Evolutionary conservation across 2,888 invertebrate species (phyloP).

Genomic region (Eledona agricola): DNA sequence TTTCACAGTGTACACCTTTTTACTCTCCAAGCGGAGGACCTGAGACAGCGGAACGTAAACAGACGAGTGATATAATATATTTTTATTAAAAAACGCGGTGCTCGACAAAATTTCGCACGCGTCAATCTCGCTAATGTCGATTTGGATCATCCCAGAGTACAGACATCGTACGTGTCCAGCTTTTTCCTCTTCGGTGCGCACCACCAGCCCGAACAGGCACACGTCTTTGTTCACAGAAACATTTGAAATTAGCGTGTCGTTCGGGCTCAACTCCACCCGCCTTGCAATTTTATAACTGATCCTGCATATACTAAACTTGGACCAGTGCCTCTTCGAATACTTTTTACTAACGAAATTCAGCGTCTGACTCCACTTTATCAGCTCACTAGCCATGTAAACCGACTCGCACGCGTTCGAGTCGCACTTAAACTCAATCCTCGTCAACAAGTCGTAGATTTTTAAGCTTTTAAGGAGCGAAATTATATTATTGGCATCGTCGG

Average conservation of each 20-base stretch:
- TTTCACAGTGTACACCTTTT: conserved; percentile 31
- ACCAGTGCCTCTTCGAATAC: conserved; percentile 21
- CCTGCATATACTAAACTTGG: conserved; percentile 31
- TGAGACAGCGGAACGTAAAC: too few relatives aligned
- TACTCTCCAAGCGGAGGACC: conserved; percentile 39
- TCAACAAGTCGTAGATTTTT: conserved; percentile 43
- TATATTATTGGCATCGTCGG: conserved; percentile 60
- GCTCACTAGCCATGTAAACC: background rate
- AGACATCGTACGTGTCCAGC: background rate
- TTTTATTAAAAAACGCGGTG: conserved; percentile 39
- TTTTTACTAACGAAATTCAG: background rate
- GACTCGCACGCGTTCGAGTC: conserved; percentile 3
- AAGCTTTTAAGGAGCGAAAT: conserved; percentile 42
- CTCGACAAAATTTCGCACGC: conserved; percentile 9
- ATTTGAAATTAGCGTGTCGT: conserved; percentile 43
- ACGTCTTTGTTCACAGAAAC: conserved; percentile 42
- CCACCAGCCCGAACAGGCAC: conserved; percentile 47
- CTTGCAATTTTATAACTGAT: conserved; percentile 49
- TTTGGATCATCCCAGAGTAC: conserved; percentile 7
- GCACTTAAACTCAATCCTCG: conserved; percentile 8
- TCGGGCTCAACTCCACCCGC: conserved; percentile 43
- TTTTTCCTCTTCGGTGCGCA: conserved; percentile 40
- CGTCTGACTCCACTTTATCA: conserved; percentile 9
- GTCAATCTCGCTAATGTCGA: conserved; percentile 41
- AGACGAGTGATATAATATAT: conserved; percentile 39